Evolutionary conservation across 2,113 vertebrate genomes (phyloP), one percentile per base, ranked within the genome.

Genomic region (Girardinichthys multiradiatus): DNA sequence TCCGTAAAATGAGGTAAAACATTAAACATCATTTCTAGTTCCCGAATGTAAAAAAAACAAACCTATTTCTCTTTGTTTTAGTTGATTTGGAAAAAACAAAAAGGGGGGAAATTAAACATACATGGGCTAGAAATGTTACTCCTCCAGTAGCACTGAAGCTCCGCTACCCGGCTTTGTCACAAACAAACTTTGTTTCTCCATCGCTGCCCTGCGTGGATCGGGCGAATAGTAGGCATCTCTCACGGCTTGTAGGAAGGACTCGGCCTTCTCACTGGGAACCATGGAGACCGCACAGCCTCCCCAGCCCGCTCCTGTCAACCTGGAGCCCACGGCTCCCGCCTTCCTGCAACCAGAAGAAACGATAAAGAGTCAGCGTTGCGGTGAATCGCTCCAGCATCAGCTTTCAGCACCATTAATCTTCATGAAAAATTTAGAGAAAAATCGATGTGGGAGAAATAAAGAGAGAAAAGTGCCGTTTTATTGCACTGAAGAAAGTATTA

Each of bases 241-340:
- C 27, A 99, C 96, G 3, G 94, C 93, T 76, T 87, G 87, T 24
- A 98, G 91, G 90, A 99, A 99, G 70, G 83, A 58, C 42, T 94
- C 86, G 77, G 96, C 92, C 88, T 92, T 94, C 68, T 96, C 94
- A 57, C 70, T 85, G 57, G 96, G 96, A 68, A 99, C 97, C 94
- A 99, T 95, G 67, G 98, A 99, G 63, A 99, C 97, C 0, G 95
- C 94, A 85, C 98, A 99, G 89, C 98, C 98, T 21, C 98, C 98
- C 98, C 98, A 99, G 66, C 98, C 98, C 77, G 98, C 98, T 76
- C 98, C 98, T 26, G 98, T 99, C 79, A 99, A 93, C 66, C 98
- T 95, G 72, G 97, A 98, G 14, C 98, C 98, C 24, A 95, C 87
- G 67, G 98, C 97, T 51, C 98, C 98, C 17, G 92, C 96, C 76